Evolutionary conservation across 2,888 invertebrate species (phyloP), one percentile per base, ranked within the genome.

Genomic region (Eucera pruinosa): DNA sequence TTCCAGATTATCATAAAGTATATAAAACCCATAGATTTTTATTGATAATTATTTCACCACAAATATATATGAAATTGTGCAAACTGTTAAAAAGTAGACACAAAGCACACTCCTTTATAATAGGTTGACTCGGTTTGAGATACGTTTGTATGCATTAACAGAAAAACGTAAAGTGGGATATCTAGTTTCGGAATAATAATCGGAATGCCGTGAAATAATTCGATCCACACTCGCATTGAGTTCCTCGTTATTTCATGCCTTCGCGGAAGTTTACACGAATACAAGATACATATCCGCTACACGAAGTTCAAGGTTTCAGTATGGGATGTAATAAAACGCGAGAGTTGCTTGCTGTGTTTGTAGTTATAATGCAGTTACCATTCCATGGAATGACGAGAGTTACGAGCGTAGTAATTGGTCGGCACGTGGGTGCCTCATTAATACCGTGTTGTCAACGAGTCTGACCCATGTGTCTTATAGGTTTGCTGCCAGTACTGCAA

Each of bases 351-450:
- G 64, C 43, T 50, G 58, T 27, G 36, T 61, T 61, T 52, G 52
- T 33, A 62, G 45, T 73, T 73, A 64, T 64, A 60, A 68, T 48
- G 64, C 67, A 60, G 71, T 71, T 57, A 72, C 72, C 61, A 75
- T 69, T 77, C 68, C 54, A 27, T 58, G 82, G 76, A 83, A 87
- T 87, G 85, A 81, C 82, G 83, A 81, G 78, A 79, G 67, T 83
- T 74, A 86, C 81, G 81, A 83, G 75, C 76, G 54, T 83, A 78
- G 86, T 87, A 84, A 88, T 86, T 85, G 87, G 75, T 77, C 54
- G 85, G 85, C 85, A 88, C 89, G 88, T 88, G 86, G 88, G 89
- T 82, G 89, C 84, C 87, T 88, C 87, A 88, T 90, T 87, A 89
- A 89, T 87, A 87, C 86, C 78, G 55, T 81, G 81, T 83, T 81